Evolutionary conservation across 2,888 invertebrate genomes (phyloP).

Genomic region (Aporophyla nigra): DNA sequence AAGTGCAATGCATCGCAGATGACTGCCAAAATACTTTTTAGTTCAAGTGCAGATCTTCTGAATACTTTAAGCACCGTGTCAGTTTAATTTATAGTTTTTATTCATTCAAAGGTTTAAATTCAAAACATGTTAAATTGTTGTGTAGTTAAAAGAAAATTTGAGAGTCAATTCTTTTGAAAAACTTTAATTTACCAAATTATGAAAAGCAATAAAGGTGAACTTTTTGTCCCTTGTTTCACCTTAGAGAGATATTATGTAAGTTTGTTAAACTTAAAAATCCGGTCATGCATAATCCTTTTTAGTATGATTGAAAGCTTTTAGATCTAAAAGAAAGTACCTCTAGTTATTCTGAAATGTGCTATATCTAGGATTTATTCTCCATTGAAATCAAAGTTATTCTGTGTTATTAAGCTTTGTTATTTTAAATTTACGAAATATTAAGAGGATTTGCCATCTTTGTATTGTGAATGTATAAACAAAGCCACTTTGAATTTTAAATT

Average conservation of each 20-base stretch:
- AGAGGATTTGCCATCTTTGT: constrained; percentile 44
- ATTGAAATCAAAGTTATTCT: constrained; percentile 15
- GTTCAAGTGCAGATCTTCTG: constrained; percentile 43
- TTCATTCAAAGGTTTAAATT: neutral
- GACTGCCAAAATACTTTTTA: constrained; percentile 41
- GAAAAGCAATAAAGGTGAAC: neutral
- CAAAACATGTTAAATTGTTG: constrained; percentile 16
- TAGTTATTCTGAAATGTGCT: neutral
- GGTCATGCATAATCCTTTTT: neutral
- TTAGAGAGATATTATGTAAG: neutral
- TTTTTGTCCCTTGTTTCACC: neutral
- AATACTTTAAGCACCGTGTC: constrained; percentile 27
- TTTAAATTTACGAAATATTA: constrained; percentile 43
- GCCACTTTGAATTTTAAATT: constrained; percentile 63
- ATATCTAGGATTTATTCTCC: neutral
- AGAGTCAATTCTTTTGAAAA: constrained; percentile 10
- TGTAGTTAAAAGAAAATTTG: neutral
- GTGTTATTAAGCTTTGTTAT: constrained; percentile 25
- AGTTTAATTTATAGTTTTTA: constrained; percentile 31
- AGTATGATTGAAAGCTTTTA: constrained; percentile 14
- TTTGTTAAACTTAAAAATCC: constrained; percentile 11
- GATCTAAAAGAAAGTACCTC: neutral
- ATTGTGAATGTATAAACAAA: constrained; percentile 64
- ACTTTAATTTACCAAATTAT: constrained; percentile 14
- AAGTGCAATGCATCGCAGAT: constrained; percentile 29